A percentile compares a stretch with the other conserved stretches of the same genome.
Evolutionary conservation across 1,140 invertebrate genomes (phyloP).

Genomic region (Lordiphosa stackelbergi): DNA sequence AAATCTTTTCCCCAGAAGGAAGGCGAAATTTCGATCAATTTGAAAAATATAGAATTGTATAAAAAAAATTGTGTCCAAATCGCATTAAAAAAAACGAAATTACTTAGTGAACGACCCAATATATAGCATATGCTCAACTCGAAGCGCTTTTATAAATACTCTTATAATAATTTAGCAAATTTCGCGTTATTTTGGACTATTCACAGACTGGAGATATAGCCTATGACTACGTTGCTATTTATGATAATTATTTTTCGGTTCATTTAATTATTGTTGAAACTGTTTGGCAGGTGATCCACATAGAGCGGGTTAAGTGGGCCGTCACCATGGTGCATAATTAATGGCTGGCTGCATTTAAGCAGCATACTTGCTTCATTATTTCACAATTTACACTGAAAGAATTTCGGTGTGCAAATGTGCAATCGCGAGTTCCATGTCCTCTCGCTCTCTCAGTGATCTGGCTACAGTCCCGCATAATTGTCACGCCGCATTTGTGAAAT

Average conservation of each 20-base stretch:
- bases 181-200: too few species aligned
- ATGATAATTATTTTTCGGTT: slow-evolving; percentile 66
- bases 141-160: too few species aligned
- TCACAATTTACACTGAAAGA: slow-evolving; percentile 18
- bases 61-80: too few species aligned
- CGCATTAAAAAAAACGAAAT: too few species aligned
- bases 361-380: slow-evolving; percentile 51
- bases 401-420: neutral
- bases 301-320: slow-evolving; percentile 16
- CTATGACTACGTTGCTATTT: slow-evolving; percentile 42
- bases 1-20: too few species aligned
- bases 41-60: too few species aligned
- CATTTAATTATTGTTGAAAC: slow-evolving; percentile 65
- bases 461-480: slow-evolving; percentile 56
- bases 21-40: too few species aligned
- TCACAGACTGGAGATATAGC: too few species aligned
- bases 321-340: slow-evolving; percentile 57
- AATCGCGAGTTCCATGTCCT: neutral
- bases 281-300: slow-evolving; percentile 48
- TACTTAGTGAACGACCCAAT: too few species aligned
- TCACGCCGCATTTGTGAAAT: slow-evolving; percentile 68
- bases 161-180: too few species aligned
- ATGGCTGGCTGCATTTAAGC: slow-evolving; percentile 61
- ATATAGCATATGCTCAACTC: too few species aligned
- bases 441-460: slow-evolving; percentile 25